Percentiles rank a stretch among this genome's conserved stretches.
Conservation (phyloP, 1,140 invertebrate genomes). For the Ips nitidus region DNA sequence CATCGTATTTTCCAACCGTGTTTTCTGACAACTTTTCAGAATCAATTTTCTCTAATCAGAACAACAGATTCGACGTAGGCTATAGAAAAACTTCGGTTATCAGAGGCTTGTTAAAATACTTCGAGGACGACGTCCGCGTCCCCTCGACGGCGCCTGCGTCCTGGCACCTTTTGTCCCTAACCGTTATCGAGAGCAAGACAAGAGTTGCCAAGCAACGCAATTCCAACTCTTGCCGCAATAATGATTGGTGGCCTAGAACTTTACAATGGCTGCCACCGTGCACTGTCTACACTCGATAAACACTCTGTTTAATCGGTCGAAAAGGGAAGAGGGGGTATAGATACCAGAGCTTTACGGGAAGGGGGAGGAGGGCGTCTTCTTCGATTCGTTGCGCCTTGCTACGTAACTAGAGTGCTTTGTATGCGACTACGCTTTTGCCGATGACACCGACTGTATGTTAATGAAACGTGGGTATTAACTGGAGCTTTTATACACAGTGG, state of each 20-base stretch:
- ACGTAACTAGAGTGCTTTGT: constrained; percentile 6
- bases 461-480: constrained; percentile 8
- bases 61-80: too few relatives aligned
- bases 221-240: constrained; percentile 44
- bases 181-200: constrained; percentile 18
- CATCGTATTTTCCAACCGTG: too few relatives aligned
- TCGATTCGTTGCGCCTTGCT: constrained; percentile 8
- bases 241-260: constrained; percentile 44
- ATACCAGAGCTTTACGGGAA: background rate
- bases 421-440: background rate
- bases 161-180: background rate
- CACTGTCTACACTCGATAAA: constrained; percentile 40
- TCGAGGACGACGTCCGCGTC: too few relatives aligned
- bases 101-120: too few relatives aligned
- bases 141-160: constrained; percentile 16
- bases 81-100: too few relatives aligned
- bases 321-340: constrained; percentile 3
- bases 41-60: too few relatives aligned
- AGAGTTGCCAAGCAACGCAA: constrained; percentile 44
- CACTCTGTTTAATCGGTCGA: constrained; percentile 35
- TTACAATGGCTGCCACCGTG: constrained; percentile 45
- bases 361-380: background rate
- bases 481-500: too few relatives aligned
- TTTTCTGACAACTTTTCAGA: too few relatives aligned
- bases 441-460: constrained; percentile 4